Base-by-base conservation (phyloP, 2,888 invertebrate species). In the Tachystola acroxantha region DNA sequence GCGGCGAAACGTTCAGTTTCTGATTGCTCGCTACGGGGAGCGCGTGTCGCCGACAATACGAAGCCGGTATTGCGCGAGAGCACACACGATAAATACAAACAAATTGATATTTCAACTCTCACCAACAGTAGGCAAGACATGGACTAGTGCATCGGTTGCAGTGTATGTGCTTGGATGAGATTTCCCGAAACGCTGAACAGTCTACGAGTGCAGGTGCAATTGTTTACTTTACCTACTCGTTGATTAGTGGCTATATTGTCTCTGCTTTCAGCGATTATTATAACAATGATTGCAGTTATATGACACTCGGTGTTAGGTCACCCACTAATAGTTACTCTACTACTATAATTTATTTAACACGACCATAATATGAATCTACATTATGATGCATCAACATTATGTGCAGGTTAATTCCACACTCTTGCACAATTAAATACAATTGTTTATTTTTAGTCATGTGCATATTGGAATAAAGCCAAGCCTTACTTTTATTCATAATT, bases 171-270 rank as follows among this genome's bases (percentile, higher is more conserved):
- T 55, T 65, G 66, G 64, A 71, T 70, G 49, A 66, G 49, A 57
- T 60, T 55, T 59, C 61, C 57, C 50, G 71, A 66, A 65, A 64
- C 58, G 63, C 66, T 67, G 72, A 69, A 66, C 63, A 50, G 49
- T 68, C 72, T 50, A 58, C 77, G 61, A 63, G 68, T 57, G 59
- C 80, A 85, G 84, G 85, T 85, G 80, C 80, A 76, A 62, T 70
- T 39, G 69, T 77, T 80, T 76, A 72, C 64, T 60, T 66, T 53
- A 56, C 61, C 64, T 44, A 48, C 13, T 28, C 13, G 50, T 42
- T 50, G 43, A 41, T 48, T 40, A 48, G 41, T 46, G 45, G 44
- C 49, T 52, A 46, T 53, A 54, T 52, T 59, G 51, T 45, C 55
- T 57, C 58, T 47, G 46, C 48, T 52, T 57, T 51, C 34, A 36